Evolutionary conservation across 2,797 vertebrate genomes (phyloP).

Genomic region (Spizella passerina): DNA sequence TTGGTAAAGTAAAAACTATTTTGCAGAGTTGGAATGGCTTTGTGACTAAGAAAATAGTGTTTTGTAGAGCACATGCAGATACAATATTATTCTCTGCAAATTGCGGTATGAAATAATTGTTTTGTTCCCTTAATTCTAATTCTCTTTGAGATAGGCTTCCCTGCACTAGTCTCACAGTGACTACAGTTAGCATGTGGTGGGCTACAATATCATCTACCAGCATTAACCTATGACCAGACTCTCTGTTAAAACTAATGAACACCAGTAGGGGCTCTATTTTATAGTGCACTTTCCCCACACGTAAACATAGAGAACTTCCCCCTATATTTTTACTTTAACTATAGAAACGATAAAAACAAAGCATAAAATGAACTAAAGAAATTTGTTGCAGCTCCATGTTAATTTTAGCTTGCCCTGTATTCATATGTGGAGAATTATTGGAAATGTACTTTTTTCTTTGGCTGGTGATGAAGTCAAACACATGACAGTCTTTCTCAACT

Average conservation of each 20-base stretch:
- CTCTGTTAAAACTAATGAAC: constrained; percentile 60
- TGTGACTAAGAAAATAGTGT: not conserved
- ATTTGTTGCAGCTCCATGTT: not conserved
- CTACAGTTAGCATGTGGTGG: not conserved
- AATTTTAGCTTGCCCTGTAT: not conserved
- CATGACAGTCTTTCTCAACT: not conserved
- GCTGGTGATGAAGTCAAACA: not conserved
- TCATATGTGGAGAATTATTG: not conserved
- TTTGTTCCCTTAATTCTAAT: not conserved
- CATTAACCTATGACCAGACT: constrained; percentile 48
- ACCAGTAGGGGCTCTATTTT: constrained; percentile 40
- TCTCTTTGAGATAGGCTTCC: not conserved
- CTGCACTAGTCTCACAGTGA: not conserved
- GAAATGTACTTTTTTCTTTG: not conserved
- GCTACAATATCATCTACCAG: not conserved
- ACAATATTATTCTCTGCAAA: not conserved
- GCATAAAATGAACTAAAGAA: not conserved
- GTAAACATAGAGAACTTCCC: not conserved
- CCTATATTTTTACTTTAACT: not conserved
- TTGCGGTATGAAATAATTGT: not conserved
- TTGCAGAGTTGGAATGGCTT: not conserved
- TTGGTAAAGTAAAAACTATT: not conserved
- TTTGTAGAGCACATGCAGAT: not conserved
- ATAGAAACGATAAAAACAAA: not conserved
- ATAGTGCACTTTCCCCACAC: not conserved